A percentile compares a stretch with the other conserved stretches of the same genome.
These are phyloP conservation scores for Porphyrio hochstetteri DNA, from an alignment of 2,113 vertebrate species.

Conservation along the genomic window DNA sequence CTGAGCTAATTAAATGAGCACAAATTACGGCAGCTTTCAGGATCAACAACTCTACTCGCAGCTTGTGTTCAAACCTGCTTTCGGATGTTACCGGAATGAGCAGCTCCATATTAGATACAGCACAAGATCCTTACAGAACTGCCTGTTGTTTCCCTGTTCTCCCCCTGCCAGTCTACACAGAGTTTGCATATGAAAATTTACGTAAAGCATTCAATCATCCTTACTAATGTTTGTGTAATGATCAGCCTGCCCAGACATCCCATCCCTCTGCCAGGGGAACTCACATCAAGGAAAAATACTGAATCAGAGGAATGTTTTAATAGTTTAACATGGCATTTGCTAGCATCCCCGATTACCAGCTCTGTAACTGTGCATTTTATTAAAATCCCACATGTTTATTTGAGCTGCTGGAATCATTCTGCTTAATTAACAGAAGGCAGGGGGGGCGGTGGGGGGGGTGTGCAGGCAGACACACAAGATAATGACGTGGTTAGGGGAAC, in stretches of 20 bases:
- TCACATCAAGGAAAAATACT: background rate
- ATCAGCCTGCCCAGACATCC: slow-evolving; percentile 18
- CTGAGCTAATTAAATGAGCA: slow-evolving; percentile 73
- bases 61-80: background rate
- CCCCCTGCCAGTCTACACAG: background rate
- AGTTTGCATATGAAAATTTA: background rate
- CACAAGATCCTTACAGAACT: background rate
- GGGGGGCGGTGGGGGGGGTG: background rate
- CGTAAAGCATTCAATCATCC: background rate
- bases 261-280: background rate
- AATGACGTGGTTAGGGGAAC: no score
- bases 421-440: background rate
- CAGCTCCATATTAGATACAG: background rate
- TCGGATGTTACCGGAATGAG: background rate
- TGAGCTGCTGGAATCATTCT: background rate
- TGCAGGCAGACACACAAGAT: no score
- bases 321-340: background rate
- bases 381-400: slow-evolving; percentile 17
- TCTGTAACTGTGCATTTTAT: slow-evolving; percentile 39
- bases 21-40: slow-evolving; percentile 59
- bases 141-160: background rate
- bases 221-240: background rate
- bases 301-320: slow-evolving; percentile 12
- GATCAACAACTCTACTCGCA: slow-evolving; percentile 53
- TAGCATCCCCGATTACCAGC: background rate